Base-by-base conservation (phyloP, 92 coral and sea anemone genomes). In the Plumapathes pennacea region DNA sequence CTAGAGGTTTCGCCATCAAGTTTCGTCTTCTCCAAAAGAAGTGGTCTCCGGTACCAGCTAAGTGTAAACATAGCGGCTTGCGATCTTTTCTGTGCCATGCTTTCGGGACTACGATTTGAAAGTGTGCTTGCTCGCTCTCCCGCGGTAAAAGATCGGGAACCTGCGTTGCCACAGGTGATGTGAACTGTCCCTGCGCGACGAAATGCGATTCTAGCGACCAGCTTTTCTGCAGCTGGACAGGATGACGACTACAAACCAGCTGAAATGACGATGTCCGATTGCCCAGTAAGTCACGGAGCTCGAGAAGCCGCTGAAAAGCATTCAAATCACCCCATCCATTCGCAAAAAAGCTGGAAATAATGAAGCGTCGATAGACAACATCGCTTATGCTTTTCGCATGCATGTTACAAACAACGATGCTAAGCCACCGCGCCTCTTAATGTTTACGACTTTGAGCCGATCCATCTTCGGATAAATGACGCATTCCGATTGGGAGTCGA, bases 11-110 rank as follows among this genome's bases (percentile, higher is more conserved):
- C 6, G 98, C 98, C 84, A 88, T 82, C 42, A 92, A 70, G 68
- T 81, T 84, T 76, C 98, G 66, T 32, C 98, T 78, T 40, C 96
- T 80, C 98, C 98, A 92, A 64, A 67, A 92, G 54, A 72, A 69
- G 48, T 92, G 98, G 72, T 92, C 98, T 17, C 98, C 98, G 0
- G 98, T 92, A 0, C 98, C 98, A 21, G 98, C 98, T 5, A 92
- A 53, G 19, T 88, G 96, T 8, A 92, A 69, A 41, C 98, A 92
- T 38, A 81, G 62, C 2, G 98, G 94, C 42, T 75, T 82, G 49
- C 82, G 81, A 38, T 54, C 78, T 26, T 73, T 69, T 22, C 72
- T 65, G 15, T 38, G 74, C 85, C 90, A 83, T 33, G 69, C 61
- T 27, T 69, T 87, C 21, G 98, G 98, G 15, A 85, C 38, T 18